Base-by-base conservation (phyloP, 2,888 invertebrate species). In the Aphidius colemani region DNA sequence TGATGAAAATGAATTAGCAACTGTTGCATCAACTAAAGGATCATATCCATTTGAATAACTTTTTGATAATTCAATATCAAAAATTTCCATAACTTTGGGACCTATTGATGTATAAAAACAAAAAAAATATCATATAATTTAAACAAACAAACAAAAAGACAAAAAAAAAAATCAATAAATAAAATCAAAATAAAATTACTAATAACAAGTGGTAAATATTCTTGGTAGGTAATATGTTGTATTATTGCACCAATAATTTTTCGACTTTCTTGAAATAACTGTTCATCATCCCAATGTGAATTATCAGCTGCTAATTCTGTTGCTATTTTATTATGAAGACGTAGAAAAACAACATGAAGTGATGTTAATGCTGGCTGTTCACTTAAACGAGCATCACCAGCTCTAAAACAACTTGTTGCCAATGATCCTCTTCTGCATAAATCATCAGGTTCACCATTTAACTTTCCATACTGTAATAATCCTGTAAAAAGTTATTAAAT, bases 261-360 rank as follows among this genome's bases (percentile, higher is more conserved):
- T 30, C 95, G 85, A 0, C 93, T 88, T 82, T 95, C 95, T 75
- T 94, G 94, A 78, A 90, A 95, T 9, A 93, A 84, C 77, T 90
- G 90, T 77, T 95, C 95, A 76, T 96, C 95, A 74, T 89, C 90
- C 96, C 96, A 96, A 74, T 92, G 91, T 0, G 88, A 88, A 83
- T 96, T 96, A 49, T 94, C 75, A 55, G 86, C 86, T 6, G 89
- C 86, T 49, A 96, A 80, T 71, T 88, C 87, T 69, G 87, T 85
- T 1, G 94, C 92, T 71, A 95, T 85, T 66, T 90, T 88, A 77
- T 91, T 91, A 78, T 94, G 93, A 69, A 90, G 88, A 64, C 92
- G 81, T 63, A 93, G 79, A 86, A 91, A 93, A 13, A 91, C 85
- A 0, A 91, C 90, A 75, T 93, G 93, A 62, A 92, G 85, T 0